Conservation (phyloP, 2,888 invertebrate species). For the Monochamus alternatus region DNA sequence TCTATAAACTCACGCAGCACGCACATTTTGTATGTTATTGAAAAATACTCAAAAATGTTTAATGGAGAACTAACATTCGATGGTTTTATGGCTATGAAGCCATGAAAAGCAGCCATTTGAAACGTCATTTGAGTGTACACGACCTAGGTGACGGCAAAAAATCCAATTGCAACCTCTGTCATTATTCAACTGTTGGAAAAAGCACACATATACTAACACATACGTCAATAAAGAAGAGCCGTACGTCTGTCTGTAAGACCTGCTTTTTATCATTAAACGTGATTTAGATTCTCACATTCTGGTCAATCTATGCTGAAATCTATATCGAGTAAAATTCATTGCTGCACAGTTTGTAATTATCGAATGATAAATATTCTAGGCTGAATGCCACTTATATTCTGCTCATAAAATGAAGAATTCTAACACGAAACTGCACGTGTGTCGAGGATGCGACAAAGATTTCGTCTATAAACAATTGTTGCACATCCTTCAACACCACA, state of each 20-base stretch:
- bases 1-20: no score
- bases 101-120: background rate
- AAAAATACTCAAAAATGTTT: no score
- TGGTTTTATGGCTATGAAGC: background rate
- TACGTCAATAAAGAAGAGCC: background rate
- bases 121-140: constrained; percentile 11
- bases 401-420: background rate
- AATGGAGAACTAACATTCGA: no score
- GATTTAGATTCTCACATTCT: constrained; percentile 29
- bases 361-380: constrained; percentile 16
- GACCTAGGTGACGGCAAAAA: background rate
- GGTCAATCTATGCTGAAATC: background rate
- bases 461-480: no score
- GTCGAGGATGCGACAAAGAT: no score
- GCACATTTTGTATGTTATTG: no score
- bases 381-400: constrained; percentile 30
- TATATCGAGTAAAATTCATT: constrained; percentile 22
- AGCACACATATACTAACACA: constrained; percentile 17
- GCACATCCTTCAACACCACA: no score
- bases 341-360: constrained; percentile 38
- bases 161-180: constrained; percentile 18
- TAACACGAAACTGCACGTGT: no score
- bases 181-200: background rate
- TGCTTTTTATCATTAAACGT: background rate
- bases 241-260: background rate